Conservation (phyloP, 2,888 invertebrate genomes). For the Synanthedon formicaeformis region DNA sequence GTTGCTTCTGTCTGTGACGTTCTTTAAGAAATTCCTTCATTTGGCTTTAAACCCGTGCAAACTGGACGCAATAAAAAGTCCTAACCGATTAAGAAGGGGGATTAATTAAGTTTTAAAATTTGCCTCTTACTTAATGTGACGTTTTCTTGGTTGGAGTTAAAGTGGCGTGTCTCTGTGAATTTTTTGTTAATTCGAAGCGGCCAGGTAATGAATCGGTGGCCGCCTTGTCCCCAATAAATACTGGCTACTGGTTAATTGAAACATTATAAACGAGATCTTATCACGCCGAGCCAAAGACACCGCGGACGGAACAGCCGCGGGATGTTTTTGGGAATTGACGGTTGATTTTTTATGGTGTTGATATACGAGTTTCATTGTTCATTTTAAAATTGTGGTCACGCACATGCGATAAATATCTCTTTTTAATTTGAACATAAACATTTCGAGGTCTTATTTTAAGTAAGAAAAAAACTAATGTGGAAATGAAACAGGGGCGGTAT, state of each 20-base stretch:
- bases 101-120: conserved; percentile 3
- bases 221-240: conserved; percentile 57
- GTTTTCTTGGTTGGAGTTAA: not conserved
- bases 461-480: too few relatives aligned
- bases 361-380: not conserved
- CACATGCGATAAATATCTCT: not conserved
- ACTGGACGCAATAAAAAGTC: not conserved
- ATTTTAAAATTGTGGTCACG: not conserved
- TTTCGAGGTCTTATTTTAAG: too few relatives aligned
- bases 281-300: conserved; percentile 43
- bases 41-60: too few relatives aligned
- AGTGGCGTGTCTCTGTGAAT: conserved; percentile 21
- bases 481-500: too few relatives aligned
- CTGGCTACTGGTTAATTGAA: conserved; percentile 69
- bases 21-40: too few relatives aligned
- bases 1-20: too few relatives aligned
- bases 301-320: conserved; percentile 27
- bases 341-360: not conserved
- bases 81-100: conserved; percentile 1
- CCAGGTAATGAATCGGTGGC: conserved; percentile 51
- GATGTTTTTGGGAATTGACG: conserved; percentile 22
- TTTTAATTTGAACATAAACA: not conserved
- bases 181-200: conserved; percentile 28
- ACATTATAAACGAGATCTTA: conserved; percentile 65
- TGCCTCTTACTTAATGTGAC: too few relatives aligned